Conservation (phyloP, 2,888 invertebrate genomes). For the Pristionchus japonicus region DNA sequence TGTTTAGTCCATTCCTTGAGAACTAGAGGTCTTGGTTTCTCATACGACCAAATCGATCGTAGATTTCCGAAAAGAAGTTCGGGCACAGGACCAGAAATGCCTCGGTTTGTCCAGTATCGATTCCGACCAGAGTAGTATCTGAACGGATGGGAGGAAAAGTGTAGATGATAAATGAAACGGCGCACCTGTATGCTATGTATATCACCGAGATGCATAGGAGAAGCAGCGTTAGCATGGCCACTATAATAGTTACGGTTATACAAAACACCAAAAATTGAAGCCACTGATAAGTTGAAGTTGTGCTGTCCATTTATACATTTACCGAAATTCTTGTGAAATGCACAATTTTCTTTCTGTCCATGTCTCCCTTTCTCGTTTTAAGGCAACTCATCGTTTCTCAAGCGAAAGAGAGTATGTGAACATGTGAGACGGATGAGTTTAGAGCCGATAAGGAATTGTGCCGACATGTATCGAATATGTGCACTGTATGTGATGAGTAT, state of each 20-base stretch:
- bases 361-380: not conserved
- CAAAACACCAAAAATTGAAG: no score
- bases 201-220: not conserved
- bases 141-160: not conserved
- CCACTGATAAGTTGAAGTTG: not conserved
- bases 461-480: not conserved
- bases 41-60: conserved; percentile 49
- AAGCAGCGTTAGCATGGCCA: not conserved
- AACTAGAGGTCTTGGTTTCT: conserved; percentile 51
- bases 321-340: not conserved
- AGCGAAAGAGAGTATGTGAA: not conserved
- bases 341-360: not conserved
- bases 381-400: not conserved
- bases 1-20: conserved; percentile 65
- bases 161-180: not conserved
- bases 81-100: conserved; percentile 61
- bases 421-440: not conserved
- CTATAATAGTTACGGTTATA: not conserved
- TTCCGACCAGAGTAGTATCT: conserved; percentile 50
- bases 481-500: not conserved
- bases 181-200: not conserved
- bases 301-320: not conserved
- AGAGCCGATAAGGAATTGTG: not conserved
- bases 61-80: conserved; percentile 60
- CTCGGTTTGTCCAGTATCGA: conserved; percentile 63